Evolutionary conservation across 2,888 invertebrate species (phyloP).

Genomic region (Mycogona germanica): DNA sequence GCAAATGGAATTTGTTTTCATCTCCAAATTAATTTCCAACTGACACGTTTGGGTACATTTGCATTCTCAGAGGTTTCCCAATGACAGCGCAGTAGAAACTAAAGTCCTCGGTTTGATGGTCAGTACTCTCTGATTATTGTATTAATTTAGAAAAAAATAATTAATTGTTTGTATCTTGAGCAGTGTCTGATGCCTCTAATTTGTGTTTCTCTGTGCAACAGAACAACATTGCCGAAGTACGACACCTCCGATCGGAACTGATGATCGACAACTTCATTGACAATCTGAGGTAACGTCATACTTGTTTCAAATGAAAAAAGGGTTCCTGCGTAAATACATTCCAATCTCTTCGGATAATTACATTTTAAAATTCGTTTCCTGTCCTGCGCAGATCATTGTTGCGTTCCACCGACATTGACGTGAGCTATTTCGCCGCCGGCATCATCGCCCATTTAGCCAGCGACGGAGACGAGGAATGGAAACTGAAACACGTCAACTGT

Average conservation of each 20-base stretch:
- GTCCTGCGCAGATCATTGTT: constrained; percentile 35
- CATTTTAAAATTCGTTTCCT: constrained; percentile 18
- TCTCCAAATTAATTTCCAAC: neutral
- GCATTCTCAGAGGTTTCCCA: constrained; percentile 37
- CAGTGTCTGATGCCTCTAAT: neutral
- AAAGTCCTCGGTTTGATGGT: constrained; percentile 55
- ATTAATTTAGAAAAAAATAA: too few species aligned
- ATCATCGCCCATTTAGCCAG: constrained; percentile 55
- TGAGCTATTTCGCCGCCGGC: constrained; percentile 58
- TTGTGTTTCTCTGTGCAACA: constrained; percentile 26
- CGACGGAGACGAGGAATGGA: constrained; percentile 45
- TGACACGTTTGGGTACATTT: neutral
- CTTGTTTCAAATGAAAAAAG: constrained; percentile 3
- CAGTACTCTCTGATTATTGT: too few species aligned
- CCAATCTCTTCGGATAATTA: constrained; percentile 5
- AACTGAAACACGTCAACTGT: constrained; percentile 28
- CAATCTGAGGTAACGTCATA: constrained; percentile 37
- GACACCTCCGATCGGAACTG: constrained; percentile 40
- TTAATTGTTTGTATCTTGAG: neutral
- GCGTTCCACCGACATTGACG: constrained; percentile 50
- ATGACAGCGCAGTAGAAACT: constrained; percentile 55
- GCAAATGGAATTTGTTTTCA: too few species aligned
- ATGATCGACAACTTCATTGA: constrained; percentile 44
- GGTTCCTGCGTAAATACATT: neutral
- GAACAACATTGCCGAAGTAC: constrained; percentile 64